phyloP scores from a whole-genome alignment of 2,797 vertebrate species.

The Halcyon badia region DNA sequence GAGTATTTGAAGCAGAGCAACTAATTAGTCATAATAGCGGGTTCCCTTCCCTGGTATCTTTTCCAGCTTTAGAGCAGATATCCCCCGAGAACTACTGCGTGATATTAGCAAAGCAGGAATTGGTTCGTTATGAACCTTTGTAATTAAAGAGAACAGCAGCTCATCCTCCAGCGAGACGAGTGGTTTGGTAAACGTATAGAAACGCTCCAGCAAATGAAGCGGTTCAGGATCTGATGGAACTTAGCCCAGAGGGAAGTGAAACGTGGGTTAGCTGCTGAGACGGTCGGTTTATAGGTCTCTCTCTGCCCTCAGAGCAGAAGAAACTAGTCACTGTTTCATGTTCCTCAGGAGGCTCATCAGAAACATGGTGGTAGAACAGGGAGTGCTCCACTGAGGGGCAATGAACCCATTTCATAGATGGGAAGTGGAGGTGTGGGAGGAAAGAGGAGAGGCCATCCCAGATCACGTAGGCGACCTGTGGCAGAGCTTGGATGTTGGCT shows the following conservation, averaged over 20 bases:
- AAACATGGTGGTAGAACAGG: background rate
- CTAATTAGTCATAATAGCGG: background rate
- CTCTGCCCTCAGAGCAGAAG: background rate
- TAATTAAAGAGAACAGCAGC: background rate
- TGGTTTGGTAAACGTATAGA: background rate
- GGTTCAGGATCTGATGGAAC: background rate
- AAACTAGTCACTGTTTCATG: fast-evolving
- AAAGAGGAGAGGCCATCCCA: background rate
- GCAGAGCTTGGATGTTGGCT: background rate
- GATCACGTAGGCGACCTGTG: background rate
- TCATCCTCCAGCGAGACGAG: fast-evolving
- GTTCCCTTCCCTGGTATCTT: background rate
- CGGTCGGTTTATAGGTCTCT: background rate
- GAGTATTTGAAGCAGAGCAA: background rate
- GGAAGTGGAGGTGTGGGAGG: background rate
- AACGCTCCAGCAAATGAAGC: background rate
- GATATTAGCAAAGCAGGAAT: background rate
- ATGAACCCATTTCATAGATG: fast-evolving
- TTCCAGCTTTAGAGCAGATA: background rate
- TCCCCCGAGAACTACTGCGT: background rate
- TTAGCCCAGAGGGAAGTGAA: background rate
- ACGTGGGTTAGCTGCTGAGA: background rate
- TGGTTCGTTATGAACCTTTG: background rate
- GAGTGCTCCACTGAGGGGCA: background rate
- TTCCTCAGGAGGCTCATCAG: background rate